phyloP scores from a whole-genome alignment of 2,797 vertebrate genomes.

The Gymnoscopelus braueri region DNA sequence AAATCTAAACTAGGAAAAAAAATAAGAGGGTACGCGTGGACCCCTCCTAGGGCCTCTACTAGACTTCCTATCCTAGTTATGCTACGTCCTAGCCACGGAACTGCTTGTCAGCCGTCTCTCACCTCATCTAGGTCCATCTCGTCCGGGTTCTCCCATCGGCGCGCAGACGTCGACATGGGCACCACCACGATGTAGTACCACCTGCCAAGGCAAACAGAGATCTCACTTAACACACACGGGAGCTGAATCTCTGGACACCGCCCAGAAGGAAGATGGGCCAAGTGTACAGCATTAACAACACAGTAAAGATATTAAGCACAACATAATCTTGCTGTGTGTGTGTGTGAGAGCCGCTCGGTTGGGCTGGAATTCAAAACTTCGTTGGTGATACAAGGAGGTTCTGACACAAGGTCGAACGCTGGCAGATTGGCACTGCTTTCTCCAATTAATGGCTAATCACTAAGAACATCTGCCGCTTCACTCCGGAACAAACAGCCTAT shows the following conservation, averaged over 20 bases:
- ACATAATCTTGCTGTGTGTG: constrained; percentile 33
- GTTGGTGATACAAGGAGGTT: constrained; percentile 45
- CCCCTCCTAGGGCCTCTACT: too few species aligned
- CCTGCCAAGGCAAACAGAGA: constrained; percentile 75
- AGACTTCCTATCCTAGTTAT: too few species aligned
- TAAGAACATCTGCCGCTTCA: constrained; percentile 72
- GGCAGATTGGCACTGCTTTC: constrained; percentile 64
- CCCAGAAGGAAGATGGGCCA: constrained; percentile 46
- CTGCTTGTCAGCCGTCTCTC: constrained; percentile 60
- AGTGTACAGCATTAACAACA: constrained; percentile 33
- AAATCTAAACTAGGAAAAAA: too few species aligned
- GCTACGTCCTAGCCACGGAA: too few species aligned
- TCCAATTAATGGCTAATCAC: constrained; percentile 75
- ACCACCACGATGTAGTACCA: constrained; percentile 98
- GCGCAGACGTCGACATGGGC: constrained; percentile 81
- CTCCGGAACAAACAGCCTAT: constrained; percentile 63
- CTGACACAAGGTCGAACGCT: constrained; percentile 56
- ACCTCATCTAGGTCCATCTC: constrained; percentile 97
- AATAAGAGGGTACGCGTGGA: too few species aligned
- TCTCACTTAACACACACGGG: constrained; percentile 38
- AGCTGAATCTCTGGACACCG: constrained; percentile 10
- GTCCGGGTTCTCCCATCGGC: constrained; percentile 89
- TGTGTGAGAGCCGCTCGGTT: constrained; percentile 3
- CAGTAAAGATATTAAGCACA: constrained; percentile 41
- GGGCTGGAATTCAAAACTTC: constrained; percentile 46